Percentiles rank a stretch among this genome's conserved stretches.
Evolutionary conservation across 2,113 vertebrate genomes (phyloP).

Genomic region (Lampris incognitus): DNA sequence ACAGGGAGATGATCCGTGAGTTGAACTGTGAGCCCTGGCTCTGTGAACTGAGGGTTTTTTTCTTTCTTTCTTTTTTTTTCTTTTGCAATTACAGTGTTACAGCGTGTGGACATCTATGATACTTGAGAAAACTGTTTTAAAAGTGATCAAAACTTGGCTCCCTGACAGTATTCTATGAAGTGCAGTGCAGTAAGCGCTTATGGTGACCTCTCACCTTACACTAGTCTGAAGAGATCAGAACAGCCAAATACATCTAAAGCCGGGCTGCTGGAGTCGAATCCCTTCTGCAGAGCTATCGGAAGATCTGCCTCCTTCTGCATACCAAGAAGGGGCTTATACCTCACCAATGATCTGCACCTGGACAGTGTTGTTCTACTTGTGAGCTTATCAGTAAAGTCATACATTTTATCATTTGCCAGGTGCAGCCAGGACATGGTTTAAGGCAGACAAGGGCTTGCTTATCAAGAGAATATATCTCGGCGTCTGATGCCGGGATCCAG

Average conservation of each 20-base stretch:
- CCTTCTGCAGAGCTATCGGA: conserved; percentile 69
- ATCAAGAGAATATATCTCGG: conserved; percentile 62
- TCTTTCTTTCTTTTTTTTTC: background rate
- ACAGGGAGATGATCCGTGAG: conserved; percentile 35
- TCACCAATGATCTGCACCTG: conserved; percentile 78
- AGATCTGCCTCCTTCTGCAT: conserved; percentile 79
- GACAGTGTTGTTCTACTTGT: conserved; percentile 74
- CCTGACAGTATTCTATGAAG: conserved; percentile 50
- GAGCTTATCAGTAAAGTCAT: conserved; percentile 71
- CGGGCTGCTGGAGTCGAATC: conserved; percentile 63
- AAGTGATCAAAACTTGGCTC: conserved; percentile 68
- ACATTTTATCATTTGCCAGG: conserved; percentile 76
- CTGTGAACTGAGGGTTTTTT: conserved; percentile 13
- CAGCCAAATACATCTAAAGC: conserved; percentile 75
- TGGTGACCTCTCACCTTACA: conserved; percentile 69
- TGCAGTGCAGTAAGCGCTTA: conserved; percentile 30
- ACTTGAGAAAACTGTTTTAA: conserved; percentile 56
- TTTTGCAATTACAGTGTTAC: conserved; percentile 46
- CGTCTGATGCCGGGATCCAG: conserved; percentile 69
- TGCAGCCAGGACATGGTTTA: conserved; percentile 74
- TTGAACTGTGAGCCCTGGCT: conserved; percentile 53
- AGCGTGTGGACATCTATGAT: conserved; percentile 53
- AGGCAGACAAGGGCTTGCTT: conserved; percentile 63
- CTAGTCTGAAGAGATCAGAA: conserved; percentile 76
- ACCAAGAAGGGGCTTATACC: conserved; percentile 74